Percentiles rank a stretch among this genome's conserved stretches.
Conservation (phyloP, 1,140 invertebrate genomes). For the Anoplophora glabripennis region DNA sequence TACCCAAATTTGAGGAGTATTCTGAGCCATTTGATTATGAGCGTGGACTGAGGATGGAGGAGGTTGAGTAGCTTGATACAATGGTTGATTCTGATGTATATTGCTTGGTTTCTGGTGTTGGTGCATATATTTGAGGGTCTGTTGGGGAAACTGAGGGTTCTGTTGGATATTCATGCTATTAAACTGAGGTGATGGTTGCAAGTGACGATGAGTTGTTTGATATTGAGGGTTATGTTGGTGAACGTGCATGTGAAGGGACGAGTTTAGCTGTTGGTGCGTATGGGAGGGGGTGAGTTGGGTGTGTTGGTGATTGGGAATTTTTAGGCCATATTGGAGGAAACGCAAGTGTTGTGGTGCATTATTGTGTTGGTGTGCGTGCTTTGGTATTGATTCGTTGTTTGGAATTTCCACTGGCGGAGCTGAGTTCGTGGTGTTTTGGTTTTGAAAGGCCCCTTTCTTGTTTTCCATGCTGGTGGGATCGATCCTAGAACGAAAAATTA, state of each 20-base stretch:
- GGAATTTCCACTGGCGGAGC: slow-evolving; percentile 20
- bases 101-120: slow-evolving; percentile 32
- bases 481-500: slow-evolving; percentile 37
- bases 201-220: slow-evolving; percentile 27
- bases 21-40: slow-evolving; percentile 27
- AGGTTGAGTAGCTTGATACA: slow-evolving; percentile 28
- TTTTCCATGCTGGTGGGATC: slow-evolving; percentile 47
- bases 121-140: slow-evolving; percentile 12
- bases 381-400: slow-evolving; percentile 29
- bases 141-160: slow-evolving; percentile 12
- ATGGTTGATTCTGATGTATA: slow-evolving; percentile 14
- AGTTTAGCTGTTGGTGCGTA: slow-evolving; percentile 26
- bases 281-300: slow-evolving; percentile 28
- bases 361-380: slow-evolving; percentile 42
- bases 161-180: slow-evolving; percentile 35
- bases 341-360: slow-evolving; percentile 40
- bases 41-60: slow-evolving; percentile 37
- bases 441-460: slow-evolving; percentile 35
- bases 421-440: slow-evolving; percentile 25
- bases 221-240: slow-evolving; percentile 36
- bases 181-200: slow-evolving; percentile 34
- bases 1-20: slow-evolving; percentile 39
- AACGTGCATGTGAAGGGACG: slow-evolving; percentile 29
- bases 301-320: slow-evolving; percentile 40
- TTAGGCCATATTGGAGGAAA: slow-evolving; percentile 38